Percentiles rank a stretch among this genome's conserved stretches.
Evolutionary conservation across 2,888 invertebrate species (phyloP).

Genomic region (Selenia dentaria): DNA sequence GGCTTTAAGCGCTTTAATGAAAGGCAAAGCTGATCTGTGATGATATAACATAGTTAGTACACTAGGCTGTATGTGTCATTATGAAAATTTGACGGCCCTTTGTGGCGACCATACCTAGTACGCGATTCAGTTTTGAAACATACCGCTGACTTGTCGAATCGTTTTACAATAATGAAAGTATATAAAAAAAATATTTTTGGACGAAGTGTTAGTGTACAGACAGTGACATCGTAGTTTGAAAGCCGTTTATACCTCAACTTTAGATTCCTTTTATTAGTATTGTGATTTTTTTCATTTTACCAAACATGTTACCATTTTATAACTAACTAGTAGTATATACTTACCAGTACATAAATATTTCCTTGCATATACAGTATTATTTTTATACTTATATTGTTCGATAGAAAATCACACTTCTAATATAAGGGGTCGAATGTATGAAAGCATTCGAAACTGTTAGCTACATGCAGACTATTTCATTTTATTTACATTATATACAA

Average conservation of each 20-base stretch:
- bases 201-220: slow-evolving; percentile 16
- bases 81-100: slow-evolving; percentile 43
- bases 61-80: slow-evolving; percentile 66
- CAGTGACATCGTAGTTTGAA: slow-evolving; percentile 40
- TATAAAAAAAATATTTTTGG: slow-evolving; percentile 17
- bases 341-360: slow-evolving; percentile 41
- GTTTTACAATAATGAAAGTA: slow-evolving; percentile 17
- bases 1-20: slow-evolving; percentile 58
- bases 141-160: slow-evolving; percentile 8
- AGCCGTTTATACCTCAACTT: slow-evolving; percentile 49
- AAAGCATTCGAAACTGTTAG: slow-evolving; percentile 3
- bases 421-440: slow-evolving; percentile 28
- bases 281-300: slow-evolving; percentile 54
- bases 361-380: slow-evolving; percentile 61
- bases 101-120: slow-evolving; percentile 34
- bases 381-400: slow-evolving; percentile 47
- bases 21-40: slow-evolving; percentile 79
- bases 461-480: background rate
- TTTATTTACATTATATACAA: too few relatives aligned
- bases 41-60: slow-evolving; percentile 77
- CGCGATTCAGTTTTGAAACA: slow-evolving; percentile 23
- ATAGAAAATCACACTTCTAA: slow-evolving; percentile 44
- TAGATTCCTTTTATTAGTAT: slow-evolving; percentile 51
- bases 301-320: slow-evolving; percentile 64
- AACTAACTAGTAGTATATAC: slow-evolving; percentile 45